Evolutionary conservation across 2,113 vertebrate species (phyloP), one percentile per base, ranked within the genome.

Genomic region (Oncorhynchus masou): DNA sequence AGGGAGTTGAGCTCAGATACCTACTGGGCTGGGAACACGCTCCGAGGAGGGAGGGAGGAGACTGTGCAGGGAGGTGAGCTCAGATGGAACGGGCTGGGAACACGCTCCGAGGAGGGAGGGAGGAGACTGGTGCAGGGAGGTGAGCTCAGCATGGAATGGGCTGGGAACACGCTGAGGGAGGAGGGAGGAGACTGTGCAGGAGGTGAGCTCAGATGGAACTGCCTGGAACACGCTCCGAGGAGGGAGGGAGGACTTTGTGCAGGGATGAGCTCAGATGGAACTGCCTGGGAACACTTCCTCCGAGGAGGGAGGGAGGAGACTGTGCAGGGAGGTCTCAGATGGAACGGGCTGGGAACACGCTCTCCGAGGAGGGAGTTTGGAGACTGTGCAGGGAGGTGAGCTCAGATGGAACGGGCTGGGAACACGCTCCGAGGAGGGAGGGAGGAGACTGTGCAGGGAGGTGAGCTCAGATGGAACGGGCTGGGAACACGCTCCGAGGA

Each of bases 401-500:
- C 88, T 91, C 87, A 89, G 87, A 90, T 67, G 89, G 90, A 92
- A 91, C 89, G 78, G 82, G 6, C 11, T 13, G 3, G 11, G 79
- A 86, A 83, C 77, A 72, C 82, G 4, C 59, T 31, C 71, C 2
- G 22, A 54, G 49, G 11, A 64, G 51, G 57, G 80, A 81, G n/a
- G 45, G 19, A 24, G 59, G 27, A 25, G 24, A 51, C 15, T 51
- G 49, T 51, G 79, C 87, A 75, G 84, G 86, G 83, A 88, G 79
- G 78, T 79, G 86, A 88, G 84, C 88, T 91, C 88, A 89, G 87
- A 90, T 67, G 89, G 90, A 92, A 91, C 89, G 78, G 82, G n/a
- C 8, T 11, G 2, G 8, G 79, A 86, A 83, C 79, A 71, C 82
- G 27, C 59, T 29, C 71, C 3, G 48, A 54, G 49, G 24, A 65